A percentile compares a stretch with the other conserved stretches of the same genome.
Evolutionary conservation across 1,140 invertebrate genomes (phyloP).

Genomic region (Diabrotica undecimpunctata): DNA sequence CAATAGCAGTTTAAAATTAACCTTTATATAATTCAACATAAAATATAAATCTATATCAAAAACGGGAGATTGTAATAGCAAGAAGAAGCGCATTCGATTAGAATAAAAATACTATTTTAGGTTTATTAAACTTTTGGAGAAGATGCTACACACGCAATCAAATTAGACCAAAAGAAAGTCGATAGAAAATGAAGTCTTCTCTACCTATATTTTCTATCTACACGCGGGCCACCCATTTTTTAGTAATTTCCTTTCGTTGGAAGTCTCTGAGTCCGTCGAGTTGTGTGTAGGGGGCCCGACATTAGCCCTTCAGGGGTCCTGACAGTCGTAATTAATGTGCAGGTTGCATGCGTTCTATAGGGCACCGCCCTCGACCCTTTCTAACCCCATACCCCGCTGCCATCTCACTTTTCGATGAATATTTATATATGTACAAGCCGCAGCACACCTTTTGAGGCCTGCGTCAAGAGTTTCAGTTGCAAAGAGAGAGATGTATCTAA

Average conservation of each 20-base stretch:
- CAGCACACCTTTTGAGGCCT: constrained; percentile 1
- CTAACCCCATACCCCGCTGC: constrained; percentile 5
- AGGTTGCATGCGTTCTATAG: constrained; percentile 18
- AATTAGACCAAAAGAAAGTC: neutral
- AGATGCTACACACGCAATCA: too few species aligned
- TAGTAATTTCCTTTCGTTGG: constrained; percentile 15
- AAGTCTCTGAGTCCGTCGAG: constrained; percentile 4
- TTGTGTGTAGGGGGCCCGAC: constrained; percentile 10
- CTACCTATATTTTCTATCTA: constrained; percentile 22
- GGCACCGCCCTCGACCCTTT: constrained; percentile 12
- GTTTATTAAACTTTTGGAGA: too few species aligned
- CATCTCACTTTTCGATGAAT: constrained; percentile 12
- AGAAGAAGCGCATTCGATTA: too few species aligned
- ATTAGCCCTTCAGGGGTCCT: constrained; percentile 17
- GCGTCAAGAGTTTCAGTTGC: neutral
- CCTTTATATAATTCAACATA: too few species aligned
- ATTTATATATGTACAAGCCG: constrained; percentile 9
- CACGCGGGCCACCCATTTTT: constrained; percentile 20
- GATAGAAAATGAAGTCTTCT: neutral
- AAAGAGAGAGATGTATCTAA: too few species aligned
- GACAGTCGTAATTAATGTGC: constrained; percentile 21
- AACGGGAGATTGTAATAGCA: too few species aligned
- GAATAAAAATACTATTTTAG: too few species aligned
- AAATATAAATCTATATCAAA: too few species aligned
- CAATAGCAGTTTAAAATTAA: too few species aligned